Evolutionary conservation across 2,888 invertebrate genomes (phyloP), one percentile per base, ranked within the genome.

Genomic region (Cantharis flavilabris): DNA sequence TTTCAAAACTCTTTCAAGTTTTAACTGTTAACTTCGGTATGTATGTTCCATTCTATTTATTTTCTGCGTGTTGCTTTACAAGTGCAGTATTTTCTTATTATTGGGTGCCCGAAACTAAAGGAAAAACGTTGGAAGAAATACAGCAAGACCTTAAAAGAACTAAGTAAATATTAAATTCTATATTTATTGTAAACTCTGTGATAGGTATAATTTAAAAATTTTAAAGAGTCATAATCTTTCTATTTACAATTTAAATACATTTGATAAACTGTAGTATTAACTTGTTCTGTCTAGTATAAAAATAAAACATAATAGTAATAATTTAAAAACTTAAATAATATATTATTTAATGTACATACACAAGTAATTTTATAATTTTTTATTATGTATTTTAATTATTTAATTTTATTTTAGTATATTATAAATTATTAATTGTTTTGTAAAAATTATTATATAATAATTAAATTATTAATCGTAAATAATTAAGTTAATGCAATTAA

Each of bases 21-120:
- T 79, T 87, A 63, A 81, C 84, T 73, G 81, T 81, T 9, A 77
- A 78, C 71, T 80, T 83, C 62, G 87, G 86, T 5, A 71, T 86
- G n/a, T 86, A 83, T 75, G 81, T 83, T 3, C 84, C 86, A 18
- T 87, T 87, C 77, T 76, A 82, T 11, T 81, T 86, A 20, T 87
- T 85, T 80, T 78, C 84, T 2, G 16, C 80, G 4, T 80, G 81
- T 69, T 83, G 83, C 30, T 82, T 85, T 64, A 4, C 83, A 10
- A 80, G 83, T 62, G 79, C 83, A 5, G 69, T 84, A n/a, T 78
- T 84, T 69, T 81, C 84, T 4, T 83, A 84, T 76, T 85, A 78
- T 79, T 81, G 84, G 75, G 80, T 88, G 26, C 86, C 86, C 0
- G 86, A 88, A 76, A 88, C 87, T 0, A 85, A 84, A 78, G 87